Base-by-base conservation (phyloP, 2,888 invertebrate species). In the Julus scanicus region DNA sequence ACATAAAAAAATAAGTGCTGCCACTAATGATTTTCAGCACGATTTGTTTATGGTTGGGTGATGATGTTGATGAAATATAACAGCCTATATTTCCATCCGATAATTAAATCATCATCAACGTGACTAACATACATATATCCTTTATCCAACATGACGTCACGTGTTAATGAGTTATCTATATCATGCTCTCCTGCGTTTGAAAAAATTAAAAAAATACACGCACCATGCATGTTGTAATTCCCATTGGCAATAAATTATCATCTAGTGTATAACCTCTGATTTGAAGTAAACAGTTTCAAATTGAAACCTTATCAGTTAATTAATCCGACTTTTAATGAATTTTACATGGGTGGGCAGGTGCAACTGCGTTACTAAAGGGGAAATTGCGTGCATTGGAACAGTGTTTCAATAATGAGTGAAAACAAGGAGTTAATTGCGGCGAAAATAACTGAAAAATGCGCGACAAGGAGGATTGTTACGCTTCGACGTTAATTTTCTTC, bases 261-360 rank as follows among this genome's bases (percentile, higher is more conserved):
- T 17, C 63, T 4, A 63, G 63, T 63, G 17, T n/a, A 63, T n/a
- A 63, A n/a, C 63, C 63, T n/a, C 17, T 3, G 53, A 53, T 53
- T 53, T 53, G 17, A 13, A 53, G 53, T 53, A 63, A 17, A n/a
- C 63, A 63, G n/a, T 63, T 63, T 63, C 63, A n/a, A 63, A n/a
- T 6, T 63, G 17, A 63, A 63, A 63, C n/a, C 13, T n/a, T 63
- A n/a, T n/a, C 63, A 63, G 63, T 8, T 63, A 63, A 63, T 63
- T 63, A 63, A 63, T 63, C n/a, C 63, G 63, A 63, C 63, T 63
- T 53, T 63, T n/a, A 63, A 63, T 63, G 63, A 63, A 63, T 63
- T 17, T 63, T 8, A n/a, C 63, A n/a, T 63, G 63, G n/a, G 63
- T n/a, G 53, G 53, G 17, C 17, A 17, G 53, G 53, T 17, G 53